A percentile compares a stretch with the other conserved stretches of the same genome.
These are phyloP conservation scores for Columba guinea DNA, from an alignment of 2,797 vertebrate genomes.

Conservation along the genomic window DNA sequence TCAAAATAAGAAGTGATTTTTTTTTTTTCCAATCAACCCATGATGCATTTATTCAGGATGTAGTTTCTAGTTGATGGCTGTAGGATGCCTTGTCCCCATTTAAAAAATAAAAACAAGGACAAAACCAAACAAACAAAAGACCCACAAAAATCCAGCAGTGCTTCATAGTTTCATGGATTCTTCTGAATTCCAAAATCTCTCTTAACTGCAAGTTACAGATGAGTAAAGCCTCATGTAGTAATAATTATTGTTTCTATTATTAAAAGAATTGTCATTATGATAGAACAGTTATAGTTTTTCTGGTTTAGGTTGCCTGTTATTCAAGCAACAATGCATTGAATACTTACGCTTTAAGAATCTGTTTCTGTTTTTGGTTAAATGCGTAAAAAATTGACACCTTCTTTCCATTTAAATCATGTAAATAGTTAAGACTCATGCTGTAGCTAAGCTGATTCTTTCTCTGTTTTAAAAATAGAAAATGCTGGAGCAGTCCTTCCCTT, in stretches of 20 bases:
- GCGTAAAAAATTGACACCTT: constrained; percentile 33
- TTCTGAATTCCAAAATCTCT: constrained; percentile 10
- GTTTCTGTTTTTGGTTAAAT: background rate
- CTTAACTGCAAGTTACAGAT: background rate
- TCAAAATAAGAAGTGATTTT: background rate
- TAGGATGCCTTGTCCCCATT: background rate
- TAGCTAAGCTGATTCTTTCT: constrained; percentile 78
- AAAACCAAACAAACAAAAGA: background rate
- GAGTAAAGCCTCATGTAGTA: background rate
- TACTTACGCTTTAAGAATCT: background rate
- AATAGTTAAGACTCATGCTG: constrained; percentile 77
- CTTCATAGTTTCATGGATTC: background rate
- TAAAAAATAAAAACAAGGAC: background rate
- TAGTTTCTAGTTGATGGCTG: background rate
- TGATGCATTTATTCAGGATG: background rate
- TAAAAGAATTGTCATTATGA: background rate
- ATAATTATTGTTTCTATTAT: background rate
- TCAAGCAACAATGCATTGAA: background rate
- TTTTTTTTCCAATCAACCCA: background rate
- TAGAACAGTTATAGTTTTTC: background rate
- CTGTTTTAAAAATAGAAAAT: constrained; percentile 92
- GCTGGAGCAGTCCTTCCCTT: constrained; percentile 77
- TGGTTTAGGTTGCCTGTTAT: background rate
- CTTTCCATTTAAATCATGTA: constrained; percentile 72
- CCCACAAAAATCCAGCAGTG: background rate